Conservation (phyloP, 53 echinoderm and acorn worm genomes). For the Paracentrotus lividus region DNA sequence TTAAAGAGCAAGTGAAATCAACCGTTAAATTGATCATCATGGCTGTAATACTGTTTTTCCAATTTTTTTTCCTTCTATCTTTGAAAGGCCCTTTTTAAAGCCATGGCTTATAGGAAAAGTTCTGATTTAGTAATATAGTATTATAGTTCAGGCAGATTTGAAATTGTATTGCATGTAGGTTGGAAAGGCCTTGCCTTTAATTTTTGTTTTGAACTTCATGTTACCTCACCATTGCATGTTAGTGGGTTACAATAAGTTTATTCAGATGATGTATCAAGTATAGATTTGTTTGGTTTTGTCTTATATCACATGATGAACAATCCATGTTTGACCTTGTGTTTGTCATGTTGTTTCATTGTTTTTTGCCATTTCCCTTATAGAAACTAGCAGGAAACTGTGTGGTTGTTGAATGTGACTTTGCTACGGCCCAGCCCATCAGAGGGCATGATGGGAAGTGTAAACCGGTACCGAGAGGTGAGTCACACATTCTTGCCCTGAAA, state of each 20-base stretch:
- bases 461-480: slow-evolving; percentile 81
- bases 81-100: no score
- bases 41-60: background rate
- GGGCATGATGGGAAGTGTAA: slow-evolving; percentile 82
- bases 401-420: slow-evolving; percentile 87
- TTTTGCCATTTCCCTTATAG: slow-evolving; percentile 64
- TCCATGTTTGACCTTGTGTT: background rate
- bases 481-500: background rate
- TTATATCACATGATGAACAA: background rate
- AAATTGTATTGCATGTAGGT: no score
- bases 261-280: no score
- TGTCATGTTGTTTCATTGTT: background rate
- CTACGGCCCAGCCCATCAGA: slow-evolving; percentile 86
- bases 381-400: slow-evolving; percentile 65
- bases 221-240: no score
- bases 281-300: background rate
- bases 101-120: no score
- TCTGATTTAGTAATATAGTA: no score
- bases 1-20: background rate
- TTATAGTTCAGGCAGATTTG: no score
- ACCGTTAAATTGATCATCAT: background rate
- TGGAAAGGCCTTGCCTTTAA: no score
- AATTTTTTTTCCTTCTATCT: background rate
- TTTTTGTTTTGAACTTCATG: no score
- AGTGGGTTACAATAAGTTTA: no score